A percentile compares a stretch with the other conserved stretches of the same genome.
phyloP scores from a whole-genome alignment of 2,888 invertebrate genomes.

The Tribolium freemani region DNA sequence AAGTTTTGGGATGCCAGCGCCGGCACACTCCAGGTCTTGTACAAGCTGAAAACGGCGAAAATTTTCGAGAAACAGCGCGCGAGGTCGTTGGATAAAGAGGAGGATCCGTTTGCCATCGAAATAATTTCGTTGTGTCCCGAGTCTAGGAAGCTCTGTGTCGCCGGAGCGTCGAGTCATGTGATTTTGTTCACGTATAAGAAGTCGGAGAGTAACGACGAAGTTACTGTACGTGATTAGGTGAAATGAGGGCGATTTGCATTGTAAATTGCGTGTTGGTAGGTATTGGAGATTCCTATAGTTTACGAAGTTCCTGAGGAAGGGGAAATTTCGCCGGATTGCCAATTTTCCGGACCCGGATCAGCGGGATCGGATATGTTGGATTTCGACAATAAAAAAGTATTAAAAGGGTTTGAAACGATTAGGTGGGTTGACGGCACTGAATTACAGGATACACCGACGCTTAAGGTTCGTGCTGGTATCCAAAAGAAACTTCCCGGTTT shows the following conservation, averaged over 20 bases:
- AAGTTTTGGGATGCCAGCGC: conserved; percentile 99
- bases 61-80: conserved; percentile 83
- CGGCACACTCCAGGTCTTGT: conserved; percentile 94
- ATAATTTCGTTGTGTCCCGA: conserved; percentile 93
- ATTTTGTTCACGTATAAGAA: conserved; percentile 96
- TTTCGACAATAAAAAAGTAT: conserved; percentile 70
- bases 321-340: conserved; percentile 86
- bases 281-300: conserved; percentile 89
- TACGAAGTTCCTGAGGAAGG: conserved; percentile 86
- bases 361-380: conserved; percentile 66
- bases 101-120: conserved; percentile 92
- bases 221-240: conserved; percentile 73
- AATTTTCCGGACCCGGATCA: conserved; percentile 70
- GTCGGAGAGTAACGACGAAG: conserved; percentile 87
- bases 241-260: conserved; percentile 7
- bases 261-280: conserved; percentile 34
- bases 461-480: conserved; percentile 81
- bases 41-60: conserved; percentile 98
- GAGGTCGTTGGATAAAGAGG: conserved; percentile 78
- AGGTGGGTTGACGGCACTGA: not conserved
- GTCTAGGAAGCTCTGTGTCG: conserved; percentile 89
- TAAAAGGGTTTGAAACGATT: conserved; percentile 2
- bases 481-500: conserved; percentile 95
- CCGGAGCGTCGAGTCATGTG: conserved; percentile 94
- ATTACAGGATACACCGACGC: conserved; percentile 59